Evolutionary conservation across 1,140 invertebrate species (phyloP), one percentile per base, ranked within the genome.

Genomic region (Ridgeia piscesae): DNA sequence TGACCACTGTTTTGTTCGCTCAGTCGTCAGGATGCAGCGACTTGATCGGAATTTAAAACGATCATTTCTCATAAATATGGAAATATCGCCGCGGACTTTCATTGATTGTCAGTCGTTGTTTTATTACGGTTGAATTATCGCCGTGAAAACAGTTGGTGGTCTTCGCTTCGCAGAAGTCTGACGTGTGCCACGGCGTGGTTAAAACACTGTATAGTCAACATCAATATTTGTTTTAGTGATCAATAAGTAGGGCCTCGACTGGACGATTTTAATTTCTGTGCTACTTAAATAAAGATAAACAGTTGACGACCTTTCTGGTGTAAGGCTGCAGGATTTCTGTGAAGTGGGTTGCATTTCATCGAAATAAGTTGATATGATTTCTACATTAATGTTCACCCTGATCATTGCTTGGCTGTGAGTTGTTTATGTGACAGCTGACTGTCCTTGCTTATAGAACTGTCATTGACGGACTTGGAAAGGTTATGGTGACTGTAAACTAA

Each of bases 11-110:
- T 77, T 77, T 77, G 58, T 11, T 77, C 8, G 58, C 27, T 2
- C 27, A 21, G 11, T 77, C 27, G 27, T 77, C 58, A 21, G 27
- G 27, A 77, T 21, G 27, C 14, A 77, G 27, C 27, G 0, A 77
- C 58, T 77, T 77, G 58, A 77, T 77, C 58, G 27, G 58, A 77
- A 77, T 77, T 77, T 77, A 31, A 77, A 77, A 77, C 27, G 58
- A 77, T 77, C 58, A 21, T 77, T 77, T 77, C 58, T 77, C 58
- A 77, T 77, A 77, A 77, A 77, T 77, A 77, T 77, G 58, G 58
- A 77, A 77, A 77, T 77, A 77, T 31, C 27, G 58, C 58, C 2
- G 58, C 27, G 58, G 11, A 31, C 27, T 77, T 77, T 77, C 58
- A 77, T 77, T 77, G 11, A 77, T 77, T 27, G 27, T 77, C 4